Base-by-base conservation (phyloP, 1,140 invertebrate genomes). In the Lerema accius region DNA sequence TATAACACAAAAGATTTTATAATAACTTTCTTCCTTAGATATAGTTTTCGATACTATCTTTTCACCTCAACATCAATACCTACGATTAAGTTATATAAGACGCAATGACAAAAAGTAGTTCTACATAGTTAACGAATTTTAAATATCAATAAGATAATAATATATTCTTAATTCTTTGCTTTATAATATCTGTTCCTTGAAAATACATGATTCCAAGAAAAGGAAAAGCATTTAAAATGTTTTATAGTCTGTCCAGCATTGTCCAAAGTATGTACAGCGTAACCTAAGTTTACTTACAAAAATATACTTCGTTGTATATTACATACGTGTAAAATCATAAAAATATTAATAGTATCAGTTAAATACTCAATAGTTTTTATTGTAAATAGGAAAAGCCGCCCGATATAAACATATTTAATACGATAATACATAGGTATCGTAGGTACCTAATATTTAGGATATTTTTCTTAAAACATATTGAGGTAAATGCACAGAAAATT, bases 161-260 rank as follows among this genome's bases (percentile, higher is more conserved):
- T 35, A 51, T 35, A 9, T 15, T 35, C 35, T 6, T 26, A 35
- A 35, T 15, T 19, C 46, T 37, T 26, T 37, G 3, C 16, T 35
- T 23, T 37, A 37, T 19, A 53, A 42, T 39, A n/a, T 61, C 37
- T 60, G 42, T 16, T 46, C 4, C 17, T 46, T 55, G 11, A 46
- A 40, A 40, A 65, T 32, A 50, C 19, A 26, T 55, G 19, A 19
- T 48, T 39, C 39, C 42, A 19, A 6, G 49, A 55, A 32, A 63
- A 55, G 43, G 43, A 64, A 50, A 60, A 69, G 59, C 60, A 26
- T 67, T 51, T 66, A 63, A 55, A 67, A 60, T 39, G 10, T 72
- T 75, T 84, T 89, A 86, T 89, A 86, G 86, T 89, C 86, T 71
- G 75, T 69, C 76, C 86, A 89, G 86, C 86, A 89, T 69, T 69